phyloP scores from a whole-genome alignment of 2,113 vertebrate genomes.

The Anthoscopus minutus region DNA sequence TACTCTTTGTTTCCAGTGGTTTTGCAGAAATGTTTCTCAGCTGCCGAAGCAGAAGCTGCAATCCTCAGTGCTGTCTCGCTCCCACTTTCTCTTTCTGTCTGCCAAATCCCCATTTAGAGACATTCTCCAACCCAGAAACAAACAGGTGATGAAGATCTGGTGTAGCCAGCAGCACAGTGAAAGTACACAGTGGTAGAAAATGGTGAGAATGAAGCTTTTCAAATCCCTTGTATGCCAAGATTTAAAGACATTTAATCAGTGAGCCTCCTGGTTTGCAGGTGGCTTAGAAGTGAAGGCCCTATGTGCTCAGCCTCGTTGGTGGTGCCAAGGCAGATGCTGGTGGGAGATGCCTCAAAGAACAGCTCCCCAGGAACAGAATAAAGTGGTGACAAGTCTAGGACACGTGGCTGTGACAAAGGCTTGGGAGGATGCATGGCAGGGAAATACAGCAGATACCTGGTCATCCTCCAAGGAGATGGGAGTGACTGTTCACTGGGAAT shows the following conservation, averaged over 20 bases:
- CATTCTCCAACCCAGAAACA: not conserved
- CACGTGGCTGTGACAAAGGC: accelerated
- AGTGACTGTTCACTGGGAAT: not conserved
- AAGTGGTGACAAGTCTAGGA: not conserved
- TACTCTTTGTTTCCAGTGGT: constrained; percentile 20
- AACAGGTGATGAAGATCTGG: not conserved
- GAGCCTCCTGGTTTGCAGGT: not conserved
- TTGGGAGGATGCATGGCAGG: not conserved
- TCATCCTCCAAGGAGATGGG: not conserved
- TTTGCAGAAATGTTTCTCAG: constrained; percentile 10
- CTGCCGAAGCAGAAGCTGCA: constrained; percentile 20
- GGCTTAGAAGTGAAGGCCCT: not conserved
- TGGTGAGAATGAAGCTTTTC: not conserved
- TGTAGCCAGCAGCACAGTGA: not conserved
- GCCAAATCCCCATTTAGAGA: not conserved
- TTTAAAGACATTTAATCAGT: not conserved
- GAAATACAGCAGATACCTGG: not conserved
- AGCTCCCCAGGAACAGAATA: not conserved
- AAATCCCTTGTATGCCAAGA: not conserved
- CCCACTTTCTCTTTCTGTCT: not conserved
- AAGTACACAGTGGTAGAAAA: not conserved
- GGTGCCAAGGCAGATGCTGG: not conserved
- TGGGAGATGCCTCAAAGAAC: not conserved
- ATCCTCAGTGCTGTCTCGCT: not conserved
- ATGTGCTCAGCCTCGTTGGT: not conserved